Evolutionary conservation across 2,888 invertebrate genomes (phyloP).

Genomic region (Sialis lutaria): DNA sequence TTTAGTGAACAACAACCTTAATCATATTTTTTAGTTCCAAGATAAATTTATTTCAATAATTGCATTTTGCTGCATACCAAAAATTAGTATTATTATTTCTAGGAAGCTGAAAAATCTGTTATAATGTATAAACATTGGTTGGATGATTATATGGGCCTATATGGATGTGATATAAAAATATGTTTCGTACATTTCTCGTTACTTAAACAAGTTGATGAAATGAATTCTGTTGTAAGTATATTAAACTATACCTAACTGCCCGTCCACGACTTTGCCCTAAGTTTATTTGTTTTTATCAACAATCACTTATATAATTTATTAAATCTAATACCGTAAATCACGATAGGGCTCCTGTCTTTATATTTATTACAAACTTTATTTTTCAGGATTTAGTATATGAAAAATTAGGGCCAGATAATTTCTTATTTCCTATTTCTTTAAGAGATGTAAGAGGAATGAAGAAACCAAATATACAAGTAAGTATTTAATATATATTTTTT

Average conservation of each 20-base stretch:
- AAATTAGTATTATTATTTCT: neutral
- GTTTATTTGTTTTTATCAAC: neutral
- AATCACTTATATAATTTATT: no score
- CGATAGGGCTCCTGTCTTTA: no score
- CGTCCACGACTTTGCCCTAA: neutral
- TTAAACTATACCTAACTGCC: neutral
- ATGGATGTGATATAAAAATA: neutral
- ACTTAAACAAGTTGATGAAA: neutral
- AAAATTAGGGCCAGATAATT: constrained; percentile 41
- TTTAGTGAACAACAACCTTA: no score
- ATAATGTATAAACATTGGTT: neutral
- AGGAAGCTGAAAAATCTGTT: neutral
- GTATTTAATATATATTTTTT: constrained; percentile 9
- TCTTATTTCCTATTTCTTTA: constrained; percentile 42
- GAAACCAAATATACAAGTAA: constrained; percentile 37
- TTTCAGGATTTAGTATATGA: constrained; percentile 8
- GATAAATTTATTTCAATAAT: no score
- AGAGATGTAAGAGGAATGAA: constrained; percentile 29
- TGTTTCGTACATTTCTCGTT: neutral
- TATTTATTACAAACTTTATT: no score
- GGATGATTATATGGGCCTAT: neutral
- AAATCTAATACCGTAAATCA: no score
- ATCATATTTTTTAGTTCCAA: no score
- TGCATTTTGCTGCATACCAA: no score
- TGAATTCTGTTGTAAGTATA: neutral